Percentiles rank a stretch among this genome's conserved stretches.
Conservation (phyloP, 2,113 vertebrate genomes). For the Mobula birostris region DNA sequence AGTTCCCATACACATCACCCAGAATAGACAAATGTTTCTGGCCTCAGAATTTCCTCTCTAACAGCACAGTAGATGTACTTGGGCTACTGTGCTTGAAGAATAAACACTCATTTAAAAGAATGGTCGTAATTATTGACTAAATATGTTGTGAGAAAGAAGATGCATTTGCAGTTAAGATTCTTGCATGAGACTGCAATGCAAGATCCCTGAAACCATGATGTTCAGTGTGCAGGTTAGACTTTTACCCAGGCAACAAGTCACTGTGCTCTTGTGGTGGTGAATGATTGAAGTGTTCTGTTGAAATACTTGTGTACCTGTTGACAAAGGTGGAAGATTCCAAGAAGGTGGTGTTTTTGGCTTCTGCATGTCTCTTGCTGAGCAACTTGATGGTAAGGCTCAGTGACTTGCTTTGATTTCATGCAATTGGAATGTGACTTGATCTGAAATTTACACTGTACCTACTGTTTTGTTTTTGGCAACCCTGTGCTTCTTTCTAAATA, state of each 20-base stretch:
- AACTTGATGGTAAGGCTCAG: background rate
- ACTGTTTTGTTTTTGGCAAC: slow-evolving; percentile 23
- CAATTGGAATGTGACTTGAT: background rate
- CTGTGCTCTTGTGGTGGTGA: background rate
- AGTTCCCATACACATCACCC: background rate
- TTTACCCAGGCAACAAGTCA: background rate
- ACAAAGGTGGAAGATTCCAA: background rate
- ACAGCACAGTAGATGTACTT: background rate
- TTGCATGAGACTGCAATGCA: background rate
- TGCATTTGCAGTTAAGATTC: background rate
- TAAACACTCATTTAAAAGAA: too few species aligned
- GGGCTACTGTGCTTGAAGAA: background rate
- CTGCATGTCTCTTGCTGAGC: background rate
- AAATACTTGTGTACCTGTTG: background rate
- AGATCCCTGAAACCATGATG: background rate
- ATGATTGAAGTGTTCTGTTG: background rate
- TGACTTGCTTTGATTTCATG: background rate
- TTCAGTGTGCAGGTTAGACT: background rate
- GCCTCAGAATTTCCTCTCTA: background rate
- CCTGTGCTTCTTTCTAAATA: slow-evolving; percentile 12
- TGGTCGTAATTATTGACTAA: background rate
- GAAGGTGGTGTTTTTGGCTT: background rate
- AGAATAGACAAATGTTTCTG: background rate
- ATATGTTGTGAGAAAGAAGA: background rate
- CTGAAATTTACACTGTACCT: slow-evolving; percentile 13